Conservation (phyloP, 2,113 vertebrate species). For the Gnathonemus echidnorhynchus region DNA sequence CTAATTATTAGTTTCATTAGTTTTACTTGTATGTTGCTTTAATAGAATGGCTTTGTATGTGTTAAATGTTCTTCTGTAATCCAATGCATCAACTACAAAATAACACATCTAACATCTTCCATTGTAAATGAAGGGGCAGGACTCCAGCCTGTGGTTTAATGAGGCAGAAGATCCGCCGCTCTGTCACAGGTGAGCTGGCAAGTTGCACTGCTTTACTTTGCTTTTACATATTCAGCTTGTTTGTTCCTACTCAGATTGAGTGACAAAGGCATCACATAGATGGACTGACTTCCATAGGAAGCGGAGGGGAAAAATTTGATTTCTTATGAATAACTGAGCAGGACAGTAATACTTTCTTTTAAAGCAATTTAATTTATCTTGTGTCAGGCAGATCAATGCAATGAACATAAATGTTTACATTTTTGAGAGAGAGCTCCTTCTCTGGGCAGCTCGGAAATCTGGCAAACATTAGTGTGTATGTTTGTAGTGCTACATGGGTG, state of each 20-base stretch:
- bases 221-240: neutral
- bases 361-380: neutral
- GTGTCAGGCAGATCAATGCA: neutral
- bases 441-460: neutral
- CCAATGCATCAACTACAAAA: neutral
- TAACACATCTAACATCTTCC: neutral
- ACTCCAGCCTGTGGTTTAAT: conserved; percentile 35
- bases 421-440: neutral
- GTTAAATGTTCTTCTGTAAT: neutral
- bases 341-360: neutral
- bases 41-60: neutral
- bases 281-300: neutral
- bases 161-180: conserved; percentile 36
- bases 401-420: neutral
- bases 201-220: neutral
- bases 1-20: neutral
- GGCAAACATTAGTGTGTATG: neutral
- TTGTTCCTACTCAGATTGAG: neutral
- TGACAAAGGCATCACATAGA: neutral
- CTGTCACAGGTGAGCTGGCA: conserved; percentile 33
- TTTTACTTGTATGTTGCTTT: neutral
- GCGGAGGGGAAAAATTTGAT: neutral
- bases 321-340: neutral
- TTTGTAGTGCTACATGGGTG: neutral
- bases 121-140: conserved; percentile 31